These are phyloP conservation scores for Cyclopterus lumpus DNA, from an alignment of 2,797 vertebrate species.

Conservation along the genomic window DNA sequence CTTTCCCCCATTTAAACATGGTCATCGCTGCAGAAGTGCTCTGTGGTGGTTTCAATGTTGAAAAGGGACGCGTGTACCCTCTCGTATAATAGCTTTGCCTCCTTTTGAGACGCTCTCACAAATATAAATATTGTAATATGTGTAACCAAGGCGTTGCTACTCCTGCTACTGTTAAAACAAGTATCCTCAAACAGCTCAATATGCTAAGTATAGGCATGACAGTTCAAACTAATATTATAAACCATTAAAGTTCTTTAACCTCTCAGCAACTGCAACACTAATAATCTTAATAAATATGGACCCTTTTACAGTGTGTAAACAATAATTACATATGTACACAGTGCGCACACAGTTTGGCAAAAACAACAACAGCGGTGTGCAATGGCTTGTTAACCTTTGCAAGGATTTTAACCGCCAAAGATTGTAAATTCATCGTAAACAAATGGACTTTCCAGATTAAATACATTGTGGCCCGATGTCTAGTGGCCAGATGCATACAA, in stretches of 20 bases:
- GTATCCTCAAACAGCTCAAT: not conserved
- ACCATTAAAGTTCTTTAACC: not conserved
- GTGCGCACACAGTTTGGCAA: too few relatives aligned
- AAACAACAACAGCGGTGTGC: too few relatives aligned
- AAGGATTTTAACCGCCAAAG: too few relatives aligned
- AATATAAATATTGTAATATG: not conserved
- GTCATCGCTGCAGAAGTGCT: not conserved
- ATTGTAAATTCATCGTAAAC: too few relatives aligned
- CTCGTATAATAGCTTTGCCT: not conserved
- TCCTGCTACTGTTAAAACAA: not conserved
- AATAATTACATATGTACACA: too few relatives aligned
- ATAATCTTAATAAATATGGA: not conserved
- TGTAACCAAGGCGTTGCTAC: not conserved
- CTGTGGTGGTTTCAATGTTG: not conserved
- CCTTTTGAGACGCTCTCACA: not conserved
- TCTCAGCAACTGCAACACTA: not conserved
- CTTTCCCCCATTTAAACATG: slow-evolving; percentile 15
- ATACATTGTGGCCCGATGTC: too few relatives aligned
- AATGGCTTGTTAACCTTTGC: too few relatives aligned
- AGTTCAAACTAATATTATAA: not conserved
- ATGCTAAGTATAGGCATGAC: not conserved
- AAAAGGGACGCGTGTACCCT: not conserved
- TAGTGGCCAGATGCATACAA: too few relatives aligned
- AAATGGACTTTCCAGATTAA: too few relatives aligned
- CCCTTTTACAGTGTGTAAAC: too few relatives aligned